Base-by-base conservation (phyloP, 2,888 invertebrate genomes). In the Platycheirus rosarum region DNA sequence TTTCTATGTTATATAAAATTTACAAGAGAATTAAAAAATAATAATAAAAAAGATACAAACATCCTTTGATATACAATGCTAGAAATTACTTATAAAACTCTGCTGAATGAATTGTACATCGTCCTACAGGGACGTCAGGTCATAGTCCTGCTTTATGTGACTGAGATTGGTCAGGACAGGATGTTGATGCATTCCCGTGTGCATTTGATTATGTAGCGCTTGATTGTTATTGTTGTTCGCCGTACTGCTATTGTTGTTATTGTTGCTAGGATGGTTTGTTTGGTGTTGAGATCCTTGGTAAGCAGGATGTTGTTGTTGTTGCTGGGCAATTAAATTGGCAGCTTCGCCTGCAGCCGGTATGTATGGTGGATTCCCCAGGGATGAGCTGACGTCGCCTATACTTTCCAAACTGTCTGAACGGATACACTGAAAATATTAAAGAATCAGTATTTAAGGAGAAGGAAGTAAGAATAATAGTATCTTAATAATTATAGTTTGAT, bases 91-190 rank as follows among this genome's bases (percentile, higher is more conserved):
- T 55, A 42, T 37, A 69, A 74, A 74, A 29, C 44, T 79, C 35
- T 77, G 29, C 57, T 71, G 62, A 44, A 73, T 44, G 46, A 71
- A 1, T 71, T 62, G 57, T 20, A 73, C 68, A 68, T 82, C 68
- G 71, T 90, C 91, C 93, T 94, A 94, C 90, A 94, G 92, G 65
- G 96, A 94, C 89, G 96, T 97, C 87, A 97, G 93, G 90, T 95
- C 97, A 89, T 97, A 97, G 91, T 97, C 96, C 86, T 96, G 95
- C 91, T 96, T 96, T 88, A 96, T 95, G 88, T 94, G 90, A 85
- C 89, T 89, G 85, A 89, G 88, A 86, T 89, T 89, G 85, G 85
- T 87, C 86, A 89, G 85, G 87, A 89, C 86, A 86, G 89, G 87
- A 86, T 89, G 88, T 86, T 88, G 90, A 85, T 69, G 86, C 80